Evolutionary conservation across 1,140 invertebrate genomes (phyloP).

Genomic region (Pinna nobilis): DNA sequence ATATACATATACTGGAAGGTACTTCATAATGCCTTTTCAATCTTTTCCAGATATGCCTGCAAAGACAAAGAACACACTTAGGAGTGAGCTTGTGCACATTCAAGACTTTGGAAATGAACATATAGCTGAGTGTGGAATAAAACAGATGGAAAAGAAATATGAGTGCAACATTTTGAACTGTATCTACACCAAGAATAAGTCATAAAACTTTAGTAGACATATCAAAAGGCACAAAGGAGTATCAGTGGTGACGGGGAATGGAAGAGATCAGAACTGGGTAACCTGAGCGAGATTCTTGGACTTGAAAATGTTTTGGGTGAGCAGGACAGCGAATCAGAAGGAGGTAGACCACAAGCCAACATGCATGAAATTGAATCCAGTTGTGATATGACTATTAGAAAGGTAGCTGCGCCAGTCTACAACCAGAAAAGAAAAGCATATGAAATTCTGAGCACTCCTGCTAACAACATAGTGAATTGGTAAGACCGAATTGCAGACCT

Average conservation of each 20-base stretch:
- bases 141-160: background rate
- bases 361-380: too few species aligned
- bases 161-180: background rate
- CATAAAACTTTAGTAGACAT: background rate
- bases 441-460: too few species aligned
- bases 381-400: too few species aligned
- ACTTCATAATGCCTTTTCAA: too few species aligned
- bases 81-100: background rate
- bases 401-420: too few species aligned
- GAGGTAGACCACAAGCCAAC: too few species aligned
- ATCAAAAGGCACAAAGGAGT: background rate
- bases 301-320: too few species aligned
- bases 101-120: background rate
- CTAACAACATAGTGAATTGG: too few species aligned
- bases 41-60: background rate
- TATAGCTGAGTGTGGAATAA: conserved; percentile 5
- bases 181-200: background rate
- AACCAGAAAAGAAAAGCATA: too few species aligned
- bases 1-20: too few species aligned
- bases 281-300: background rate
- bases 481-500: too few species aligned
- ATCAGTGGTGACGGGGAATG: background rate
- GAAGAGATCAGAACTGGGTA: background rate
- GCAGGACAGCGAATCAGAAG: too few species aligned
- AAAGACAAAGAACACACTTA: background rate